Conservation (phyloP, 2,888 invertebrate genomes). For the Clitarchus hookeri region DNA sequence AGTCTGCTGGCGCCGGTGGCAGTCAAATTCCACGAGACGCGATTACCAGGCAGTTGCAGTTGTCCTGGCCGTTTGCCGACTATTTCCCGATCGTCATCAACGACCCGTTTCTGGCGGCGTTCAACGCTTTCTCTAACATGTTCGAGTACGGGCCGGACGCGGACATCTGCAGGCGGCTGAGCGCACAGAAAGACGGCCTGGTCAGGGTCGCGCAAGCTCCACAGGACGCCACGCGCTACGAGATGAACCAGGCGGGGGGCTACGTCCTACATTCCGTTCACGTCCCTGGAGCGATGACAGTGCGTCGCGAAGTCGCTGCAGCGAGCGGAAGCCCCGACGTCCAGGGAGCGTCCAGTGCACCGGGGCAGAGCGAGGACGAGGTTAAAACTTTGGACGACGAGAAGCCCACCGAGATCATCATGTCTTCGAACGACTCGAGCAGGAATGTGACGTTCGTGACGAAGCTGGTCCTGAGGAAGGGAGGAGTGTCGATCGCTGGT, state of each 20-base stretch:
- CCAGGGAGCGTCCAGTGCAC: background rate
- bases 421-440: slow-evolving; percentile 32
- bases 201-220: background rate
- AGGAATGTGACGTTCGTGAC: slow-evolving; percentile 46
- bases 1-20: background rate
- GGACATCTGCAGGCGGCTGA: slow-evolving; percentile 54
- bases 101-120: slow-evolving; percentile 61
- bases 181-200: background rate
- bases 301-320: no score
- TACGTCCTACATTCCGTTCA: background rate
- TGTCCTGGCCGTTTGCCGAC: slow-evolving; percentile 58
- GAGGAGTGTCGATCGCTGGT: slow-evolving; percentile 80
- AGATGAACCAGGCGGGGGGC: background rate
- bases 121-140: slow-evolving; percentile 57
- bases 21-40: background rate
- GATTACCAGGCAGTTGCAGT: background rate
- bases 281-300: background rate
- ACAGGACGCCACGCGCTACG: background rate
- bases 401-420: slow-evolving; percentile 20
- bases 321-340: background rate
- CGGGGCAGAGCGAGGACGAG: slow-evolving; percentile 46
- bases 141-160: slow-evolving; percentile 64
- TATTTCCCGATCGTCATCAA: slow-evolving; percentile 63
- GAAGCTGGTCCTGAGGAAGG: slow-evolving; percentile 68
- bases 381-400: background rate